phyloP scores from a whole-genome alignment of 2,113 vertebrate species.

The Muntiacus muntjak region DNA sequence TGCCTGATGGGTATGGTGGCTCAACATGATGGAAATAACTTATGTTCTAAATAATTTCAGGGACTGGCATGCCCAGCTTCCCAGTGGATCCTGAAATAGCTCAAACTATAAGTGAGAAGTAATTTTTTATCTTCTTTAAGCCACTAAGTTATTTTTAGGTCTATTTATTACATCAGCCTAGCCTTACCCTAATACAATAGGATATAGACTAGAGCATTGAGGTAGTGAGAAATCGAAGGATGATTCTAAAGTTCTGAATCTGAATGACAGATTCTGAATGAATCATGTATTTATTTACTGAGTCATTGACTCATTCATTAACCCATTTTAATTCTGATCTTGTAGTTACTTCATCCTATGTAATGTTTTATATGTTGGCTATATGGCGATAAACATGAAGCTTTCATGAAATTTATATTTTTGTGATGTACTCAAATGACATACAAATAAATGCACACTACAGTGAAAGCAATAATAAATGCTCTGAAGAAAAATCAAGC shows the following conservation, averaged over 20 bases:
- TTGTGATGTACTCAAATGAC: neutral
- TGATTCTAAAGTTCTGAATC: neutral
- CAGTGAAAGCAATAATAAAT: neutral
- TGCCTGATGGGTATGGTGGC: neutral
- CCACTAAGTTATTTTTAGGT: neutral
- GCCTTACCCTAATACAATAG: neutral
- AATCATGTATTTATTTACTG: neutral
- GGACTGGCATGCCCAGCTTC: neutral
- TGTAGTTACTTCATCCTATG: neutral
- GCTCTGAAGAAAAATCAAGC: neutral
- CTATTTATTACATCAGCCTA: neutral
- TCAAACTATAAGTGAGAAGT: neutral
- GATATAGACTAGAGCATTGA: neutral
- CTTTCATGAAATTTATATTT: neutral
- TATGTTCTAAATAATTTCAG: neutral
- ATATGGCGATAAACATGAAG: neutral
- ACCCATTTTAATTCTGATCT: neutral
- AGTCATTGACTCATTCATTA: neutral
- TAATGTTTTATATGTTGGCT: neutral
- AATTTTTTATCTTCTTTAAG: neutral
- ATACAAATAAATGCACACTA: neutral
- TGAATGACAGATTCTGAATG: neutral
- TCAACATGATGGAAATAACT: neutral
- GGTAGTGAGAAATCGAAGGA: neutral
- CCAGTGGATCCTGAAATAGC: neutral